Evolutionary conservation across 2,888 invertebrate species (phyloP).

Genomic region (Hirtodrosophila confusa): DNA sequence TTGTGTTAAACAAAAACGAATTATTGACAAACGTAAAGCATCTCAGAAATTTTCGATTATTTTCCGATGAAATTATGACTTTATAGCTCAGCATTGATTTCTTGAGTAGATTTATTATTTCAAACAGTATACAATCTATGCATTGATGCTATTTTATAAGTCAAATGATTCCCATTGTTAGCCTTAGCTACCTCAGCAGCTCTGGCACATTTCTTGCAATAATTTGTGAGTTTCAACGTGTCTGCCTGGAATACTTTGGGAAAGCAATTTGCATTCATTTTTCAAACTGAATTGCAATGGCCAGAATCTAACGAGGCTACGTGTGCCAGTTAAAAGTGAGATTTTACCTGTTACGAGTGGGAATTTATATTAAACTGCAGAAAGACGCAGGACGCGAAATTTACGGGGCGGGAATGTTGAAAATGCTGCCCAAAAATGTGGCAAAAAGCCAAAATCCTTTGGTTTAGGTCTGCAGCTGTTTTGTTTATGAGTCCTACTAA

Average conservation of each 20-base stretch:
- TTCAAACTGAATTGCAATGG: conserved; percentile 27
- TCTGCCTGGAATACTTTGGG: conserved; percentile 51
- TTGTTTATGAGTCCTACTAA: conserved; percentile 9
- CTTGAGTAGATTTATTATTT: no score
- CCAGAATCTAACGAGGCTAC: conserved; percentile 47
- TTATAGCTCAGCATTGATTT: no score
- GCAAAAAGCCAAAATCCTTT: conserved; percentile 43
- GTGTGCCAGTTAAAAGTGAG: conserved; percentile 53
- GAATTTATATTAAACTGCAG: conserved; percentile 67
- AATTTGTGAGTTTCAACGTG: conserved; percentile 44
- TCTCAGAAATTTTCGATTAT: no score
- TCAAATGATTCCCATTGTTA: no score
- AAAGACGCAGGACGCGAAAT: conserved; percentile 11
- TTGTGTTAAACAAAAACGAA: no score
- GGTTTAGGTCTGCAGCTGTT: conserved; percentile 1
- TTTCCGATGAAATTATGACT: no score
- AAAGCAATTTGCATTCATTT: conserved; percentile 61
- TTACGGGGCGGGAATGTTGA: conserved; percentile 5
- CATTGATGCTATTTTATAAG: no score
- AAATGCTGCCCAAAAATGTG: conserved; percentile 23
- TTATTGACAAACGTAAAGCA: no score
- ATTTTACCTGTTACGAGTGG: conserved; percentile 65
- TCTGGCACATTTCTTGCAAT: conserved; percentile 20
- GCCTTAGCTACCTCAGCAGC: no score
- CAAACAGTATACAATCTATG: no score